Conservation (phyloP, 2,797 vertebrate genomes). For the Champsocephalus gunnari region DNA sequence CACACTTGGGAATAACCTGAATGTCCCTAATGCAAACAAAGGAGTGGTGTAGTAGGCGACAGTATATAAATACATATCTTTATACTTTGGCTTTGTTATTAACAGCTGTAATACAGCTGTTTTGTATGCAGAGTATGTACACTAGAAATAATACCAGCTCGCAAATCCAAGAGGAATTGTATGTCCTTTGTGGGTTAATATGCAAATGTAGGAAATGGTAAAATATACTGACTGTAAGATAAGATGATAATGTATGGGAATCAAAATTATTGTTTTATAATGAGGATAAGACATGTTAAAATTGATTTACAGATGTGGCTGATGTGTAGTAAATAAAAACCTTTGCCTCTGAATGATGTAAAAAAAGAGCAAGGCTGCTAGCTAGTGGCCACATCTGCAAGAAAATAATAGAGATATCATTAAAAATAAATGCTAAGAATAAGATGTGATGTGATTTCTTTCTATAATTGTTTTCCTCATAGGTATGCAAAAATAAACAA, state of each 20-base stretch:
- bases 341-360: not conserved
- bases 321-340: not conserved
- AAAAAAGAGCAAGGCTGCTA: slow-evolving; percentile 57
- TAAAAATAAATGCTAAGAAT: not conserved
- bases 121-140: not conserved
- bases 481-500: too few relatives aligned
- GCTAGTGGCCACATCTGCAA: slow-evolving; percentile 59
- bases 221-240: not conserved
- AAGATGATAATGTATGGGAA: not conserved
- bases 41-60: not conserved
- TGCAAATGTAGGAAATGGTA: not conserved
- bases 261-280: not conserved
- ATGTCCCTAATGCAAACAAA: slow-evolving; percentile 5
- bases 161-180: not conserved
- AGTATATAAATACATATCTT: not conserved
- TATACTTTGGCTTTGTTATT: slow-evolving; percentile 2
- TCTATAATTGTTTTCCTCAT: not conserved
- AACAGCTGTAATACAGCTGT: not conserved
- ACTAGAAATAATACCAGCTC: not conserved
- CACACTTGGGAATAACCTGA: slow-evolving; percentile 2
- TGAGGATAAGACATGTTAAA: not conserved
- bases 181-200: not conserved
- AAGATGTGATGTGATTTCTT: not conserved
- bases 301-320: not conserved
- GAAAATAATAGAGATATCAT: not conserved